phyloP scores from a whole-genome alignment of 2,888 invertebrate species.

The Agrotis clavis region DNA sequence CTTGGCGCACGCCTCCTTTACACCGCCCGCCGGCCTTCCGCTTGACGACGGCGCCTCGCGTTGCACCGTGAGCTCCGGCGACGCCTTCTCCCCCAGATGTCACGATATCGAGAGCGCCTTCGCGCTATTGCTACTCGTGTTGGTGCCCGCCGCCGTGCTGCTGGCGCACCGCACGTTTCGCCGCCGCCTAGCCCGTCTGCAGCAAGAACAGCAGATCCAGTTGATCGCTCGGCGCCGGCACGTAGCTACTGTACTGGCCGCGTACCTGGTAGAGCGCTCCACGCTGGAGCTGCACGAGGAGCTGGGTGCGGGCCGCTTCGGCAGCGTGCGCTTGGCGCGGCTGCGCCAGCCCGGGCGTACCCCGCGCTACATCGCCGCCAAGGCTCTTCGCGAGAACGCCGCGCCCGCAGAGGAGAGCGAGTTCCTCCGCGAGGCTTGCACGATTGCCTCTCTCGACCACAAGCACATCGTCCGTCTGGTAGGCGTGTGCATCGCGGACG shows the following conservation, averaged over 20 bases:
- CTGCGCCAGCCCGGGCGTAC: slow-evolving; percentile 68
- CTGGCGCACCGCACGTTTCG: slow-evolving; percentile 56
- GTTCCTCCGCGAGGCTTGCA: slow-evolving; percentile 95
- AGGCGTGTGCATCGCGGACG: slow-evolving; percentile 94
- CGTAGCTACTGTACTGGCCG: slow-evolving; percentile 62
- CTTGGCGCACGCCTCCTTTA: background rate
- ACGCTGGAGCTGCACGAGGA: slow-evolving; percentile 70
- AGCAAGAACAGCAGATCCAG: slow-evolving; percentile 51
- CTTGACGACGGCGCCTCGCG: slow-evolving; percentile 56
- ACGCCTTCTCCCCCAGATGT: slow-evolving; percentile 92
- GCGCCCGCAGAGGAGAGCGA: slow-evolving; percentile 94
- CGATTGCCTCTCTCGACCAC: slow-evolving; percentile 96
- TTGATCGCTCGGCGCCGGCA: slow-evolving; percentile 68
- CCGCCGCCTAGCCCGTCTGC: slow-evolving; percentile 60
- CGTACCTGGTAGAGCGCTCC: slow-evolving; percentile 68
- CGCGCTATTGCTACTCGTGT: slow-evolving; percentile 81
- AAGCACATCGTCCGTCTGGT: slow-evolving; percentile 95
- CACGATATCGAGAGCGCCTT: slow-evolving; percentile 79
- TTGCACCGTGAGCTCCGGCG: slow-evolving; percentile 45
- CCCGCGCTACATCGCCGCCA: slow-evolving; percentile 94
- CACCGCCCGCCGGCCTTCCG: slow-evolving; percentile 23
- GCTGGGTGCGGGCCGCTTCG: slow-evolving; percentile 80
- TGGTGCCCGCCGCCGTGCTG: slow-evolving; percentile 71
- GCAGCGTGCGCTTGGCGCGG: slow-evolving; percentile 76
- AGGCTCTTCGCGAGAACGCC: slow-evolving; percentile 95